Percentiles rank a stretch among this genome's conserved stretches.
Evolutionary conservation across 2,113 vertebrate genomes (phyloP).

Genomic region (Lycocorax pyrrhopterus): DNA sequence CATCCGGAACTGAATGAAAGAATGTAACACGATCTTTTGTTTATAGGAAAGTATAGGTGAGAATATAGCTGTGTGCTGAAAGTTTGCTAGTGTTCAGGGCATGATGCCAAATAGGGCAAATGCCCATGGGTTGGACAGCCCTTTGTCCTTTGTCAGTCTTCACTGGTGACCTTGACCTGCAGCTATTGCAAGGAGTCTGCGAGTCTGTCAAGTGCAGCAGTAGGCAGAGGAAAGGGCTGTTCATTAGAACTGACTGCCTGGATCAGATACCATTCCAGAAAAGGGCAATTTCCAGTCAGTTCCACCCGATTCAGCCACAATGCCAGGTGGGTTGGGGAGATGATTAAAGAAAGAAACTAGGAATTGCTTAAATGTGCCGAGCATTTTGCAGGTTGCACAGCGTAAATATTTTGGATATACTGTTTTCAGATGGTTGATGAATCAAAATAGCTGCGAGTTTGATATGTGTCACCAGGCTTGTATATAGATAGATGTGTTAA

Average conservation of each 20-base stretch:
- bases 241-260: constrained; percentile 14
- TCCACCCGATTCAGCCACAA: not conserved
- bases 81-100: not conserved
- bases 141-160: not conserved
- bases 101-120: not conserved
- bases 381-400: not conserved
- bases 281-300: not conserved
- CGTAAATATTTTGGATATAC: constrained; percentile 38
- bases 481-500: constrained; percentile 6
- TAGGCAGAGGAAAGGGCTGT: constrained; percentile 8
- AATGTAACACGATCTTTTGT: not conserved
- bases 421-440: constrained; percentile 49
- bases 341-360: not conserved
- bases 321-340: constrained; percentile 31
- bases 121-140: not conserved
- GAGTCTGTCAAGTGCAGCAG: not conserved
- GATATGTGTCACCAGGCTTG: constrained; percentile 3
- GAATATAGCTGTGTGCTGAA: not conserved
- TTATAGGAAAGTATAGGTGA: not conserved
- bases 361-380: not conserved
- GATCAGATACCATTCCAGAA: not conserved
- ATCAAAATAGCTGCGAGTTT: constrained; percentile 48
- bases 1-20: not conserved
- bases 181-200: not conserved
- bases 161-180: constrained; percentile 33